Evolutionary conservation across 2,888 invertebrate species (phyloP).

Genomic region (Apomyelois bistriatella): DNA sequence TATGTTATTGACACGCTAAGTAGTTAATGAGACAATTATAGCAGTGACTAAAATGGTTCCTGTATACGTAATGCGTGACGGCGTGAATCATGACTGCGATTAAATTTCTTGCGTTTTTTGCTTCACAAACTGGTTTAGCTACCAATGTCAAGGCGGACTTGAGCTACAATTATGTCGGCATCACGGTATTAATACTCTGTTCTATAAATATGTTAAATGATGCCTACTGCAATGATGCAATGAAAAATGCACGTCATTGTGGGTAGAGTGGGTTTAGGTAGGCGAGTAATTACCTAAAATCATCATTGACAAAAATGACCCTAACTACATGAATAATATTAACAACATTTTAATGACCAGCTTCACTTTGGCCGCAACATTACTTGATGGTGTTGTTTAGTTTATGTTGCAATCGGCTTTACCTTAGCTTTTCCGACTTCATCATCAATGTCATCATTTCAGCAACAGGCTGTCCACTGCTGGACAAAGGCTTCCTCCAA

Average conservation of each 20-base stretch:
- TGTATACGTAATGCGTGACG: constrained; percentile 14
- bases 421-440: too few relatives aligned
- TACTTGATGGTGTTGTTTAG: too few relatives aligned
- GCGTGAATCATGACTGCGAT: constrained; percentile 24
- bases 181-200: background rate
- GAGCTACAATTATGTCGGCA: background rate
- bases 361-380: background rate
- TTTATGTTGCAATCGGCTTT: too few relatives aligned
- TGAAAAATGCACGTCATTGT: constrained; percentile 1
- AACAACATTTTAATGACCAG: background rate
- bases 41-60: constrained; percentile 14
- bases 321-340: too few relatives aligned
- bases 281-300: background rate
- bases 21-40: constrained; percentile 22
- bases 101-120: constrained; percentile 21
- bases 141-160: constrained; percentile 48
- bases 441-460: too few relatives aligned
- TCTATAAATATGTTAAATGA: background rate
- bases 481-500: too few relatives aligned
- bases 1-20: constrained; percentile 12
- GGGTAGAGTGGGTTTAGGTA: background rate
- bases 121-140: constrained; percentile 31
- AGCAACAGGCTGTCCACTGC: too few relatives aligned
- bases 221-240: background rate
- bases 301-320: background rate